Conservation (phyloP, 2,888 invertebrate species). For the Platynereis dumerilii region DNA sequence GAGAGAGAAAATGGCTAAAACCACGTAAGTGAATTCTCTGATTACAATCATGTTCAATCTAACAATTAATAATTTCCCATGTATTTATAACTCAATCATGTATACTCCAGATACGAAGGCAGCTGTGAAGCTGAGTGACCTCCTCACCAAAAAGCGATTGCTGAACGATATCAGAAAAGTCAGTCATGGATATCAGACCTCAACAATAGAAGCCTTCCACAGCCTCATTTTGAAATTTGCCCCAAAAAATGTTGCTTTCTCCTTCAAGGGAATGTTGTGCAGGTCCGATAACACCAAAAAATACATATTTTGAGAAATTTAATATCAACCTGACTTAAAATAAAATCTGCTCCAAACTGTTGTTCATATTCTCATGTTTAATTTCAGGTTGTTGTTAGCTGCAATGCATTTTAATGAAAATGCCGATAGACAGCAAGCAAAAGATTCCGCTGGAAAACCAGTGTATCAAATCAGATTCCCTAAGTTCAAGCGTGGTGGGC, state of each 20-base stretch:
- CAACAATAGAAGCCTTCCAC: slow-evolving; percentile 1
- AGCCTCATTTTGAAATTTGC: background rate
- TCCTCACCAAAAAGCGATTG: background rate
- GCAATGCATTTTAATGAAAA: background rate
- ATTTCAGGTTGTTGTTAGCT: background rate
- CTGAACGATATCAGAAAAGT: background rate
- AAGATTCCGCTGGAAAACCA: background rate
- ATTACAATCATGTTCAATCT: background rate
- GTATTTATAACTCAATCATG: too few species aligned
- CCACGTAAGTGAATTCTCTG: background rate
- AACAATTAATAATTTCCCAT: too few species aligned
- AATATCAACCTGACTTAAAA: too few species aligned
- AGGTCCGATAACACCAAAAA: background rate
- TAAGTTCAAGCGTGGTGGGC: background rate
- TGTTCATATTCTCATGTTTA: background rate
- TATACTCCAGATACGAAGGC: background rate
- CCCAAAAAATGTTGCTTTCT: background rate
- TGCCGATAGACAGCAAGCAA: background rate
- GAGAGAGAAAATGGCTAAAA: background rate
- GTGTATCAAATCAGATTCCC: background rate
- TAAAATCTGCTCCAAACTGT: too few species aligned
- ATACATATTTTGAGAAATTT: too few species aligned
- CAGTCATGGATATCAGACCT: background rate
- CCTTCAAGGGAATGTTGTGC: background rate
- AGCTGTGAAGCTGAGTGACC: background rate